Conservation (phyloP, 2,113 vertebrate species). For the Dunckerocampus dactyliophorus region DNA sequence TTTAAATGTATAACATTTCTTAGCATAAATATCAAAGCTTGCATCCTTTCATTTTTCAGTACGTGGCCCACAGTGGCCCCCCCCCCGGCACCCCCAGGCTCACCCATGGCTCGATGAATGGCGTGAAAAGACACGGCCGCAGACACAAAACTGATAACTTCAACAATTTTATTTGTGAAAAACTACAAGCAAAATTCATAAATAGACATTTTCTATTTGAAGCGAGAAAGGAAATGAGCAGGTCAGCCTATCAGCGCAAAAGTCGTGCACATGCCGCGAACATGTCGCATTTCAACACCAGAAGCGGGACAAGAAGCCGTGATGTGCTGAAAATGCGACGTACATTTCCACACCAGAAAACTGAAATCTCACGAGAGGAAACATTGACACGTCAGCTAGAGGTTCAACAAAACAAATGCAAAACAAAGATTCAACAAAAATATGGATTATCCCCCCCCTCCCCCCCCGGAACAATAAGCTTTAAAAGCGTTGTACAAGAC, state of each 20-base stretch:
- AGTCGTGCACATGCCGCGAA: constrained; percentile 99
- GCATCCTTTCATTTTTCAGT: no score
- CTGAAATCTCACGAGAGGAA: constrained; percentile 90
- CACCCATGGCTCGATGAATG: no score
- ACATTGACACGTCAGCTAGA: constrained; percentile 93
- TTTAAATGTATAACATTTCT: no score
- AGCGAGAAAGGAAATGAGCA: constrained; percentile 89
- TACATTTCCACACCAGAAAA: constrained; percentile 95
- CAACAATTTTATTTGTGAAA: constrained; percentile 99
- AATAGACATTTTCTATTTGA: constrained; percentile 99
- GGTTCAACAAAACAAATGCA: constrained; percentile 63
- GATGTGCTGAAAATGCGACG: constrained; percentile 89
- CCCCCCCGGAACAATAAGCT: constrained; percentile 79
- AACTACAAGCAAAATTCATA: constrained; percentile 99
- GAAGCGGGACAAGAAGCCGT: constrained; percentile 96
- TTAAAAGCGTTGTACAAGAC: constrained; percentile 93
- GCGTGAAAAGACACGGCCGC: constrained; percentile 32
- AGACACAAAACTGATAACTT: constrained; percentile 76
- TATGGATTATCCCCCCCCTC: constrained; percentile 50
- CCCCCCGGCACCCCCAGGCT: no score
- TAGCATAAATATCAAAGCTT: no score
- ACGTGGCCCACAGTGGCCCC: no score
- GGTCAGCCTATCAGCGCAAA: constrained; percentile 95
- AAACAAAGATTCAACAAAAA: constrained; percentile 26
- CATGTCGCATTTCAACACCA: constrained; percentile 98